phyloP scores from a whole-genome alignment of 2,888 invertebrate genomes.

The Troides helena region DNA sequence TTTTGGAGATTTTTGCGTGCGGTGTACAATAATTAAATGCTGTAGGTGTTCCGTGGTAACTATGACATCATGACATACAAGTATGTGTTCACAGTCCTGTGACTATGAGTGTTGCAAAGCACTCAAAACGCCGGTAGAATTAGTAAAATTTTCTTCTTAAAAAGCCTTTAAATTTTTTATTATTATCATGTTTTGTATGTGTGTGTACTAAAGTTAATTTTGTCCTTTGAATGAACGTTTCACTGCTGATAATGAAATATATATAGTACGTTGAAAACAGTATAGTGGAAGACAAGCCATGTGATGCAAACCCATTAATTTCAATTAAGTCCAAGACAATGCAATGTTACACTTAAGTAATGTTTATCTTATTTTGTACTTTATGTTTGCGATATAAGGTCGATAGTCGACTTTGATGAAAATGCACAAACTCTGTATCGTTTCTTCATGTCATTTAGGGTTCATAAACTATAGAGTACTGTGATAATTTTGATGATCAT shows the following conservation, averaged over 20 bases:
- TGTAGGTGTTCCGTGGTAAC: too few species aligned
- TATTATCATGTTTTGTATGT: too few species aligned
- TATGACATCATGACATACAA: too few species aligned
- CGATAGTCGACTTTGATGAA: background rate
- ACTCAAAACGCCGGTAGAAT: too few species aligned
- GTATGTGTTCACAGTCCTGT: too few species aligned
- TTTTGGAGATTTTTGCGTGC: too few species aligned
- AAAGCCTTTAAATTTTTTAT: too few species aligned
- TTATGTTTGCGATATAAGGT: background rate
- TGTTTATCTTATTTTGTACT: background rate
- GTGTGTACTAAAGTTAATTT: background rate
- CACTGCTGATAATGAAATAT: background rate
- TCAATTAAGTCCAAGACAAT: constrained; percentile 17
- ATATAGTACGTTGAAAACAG: background rate
- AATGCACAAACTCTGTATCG: background rate
- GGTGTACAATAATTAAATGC: too few species aligned
- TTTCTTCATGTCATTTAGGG: background rate
- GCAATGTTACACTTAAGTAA: constrained; percentile 2
- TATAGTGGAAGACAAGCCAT: constrained; percentile 35
- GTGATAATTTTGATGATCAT: too few species aligned
- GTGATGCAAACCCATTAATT: constrained; percentile 29
- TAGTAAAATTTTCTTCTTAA: too few species aligned
- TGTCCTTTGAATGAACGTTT: background rate
- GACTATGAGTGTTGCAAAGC: too few species aligned
- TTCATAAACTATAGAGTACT: background rate